Conservation (phyloP, 2,888 invertebrate genomes). For the Megamerina dolium region DNA sequence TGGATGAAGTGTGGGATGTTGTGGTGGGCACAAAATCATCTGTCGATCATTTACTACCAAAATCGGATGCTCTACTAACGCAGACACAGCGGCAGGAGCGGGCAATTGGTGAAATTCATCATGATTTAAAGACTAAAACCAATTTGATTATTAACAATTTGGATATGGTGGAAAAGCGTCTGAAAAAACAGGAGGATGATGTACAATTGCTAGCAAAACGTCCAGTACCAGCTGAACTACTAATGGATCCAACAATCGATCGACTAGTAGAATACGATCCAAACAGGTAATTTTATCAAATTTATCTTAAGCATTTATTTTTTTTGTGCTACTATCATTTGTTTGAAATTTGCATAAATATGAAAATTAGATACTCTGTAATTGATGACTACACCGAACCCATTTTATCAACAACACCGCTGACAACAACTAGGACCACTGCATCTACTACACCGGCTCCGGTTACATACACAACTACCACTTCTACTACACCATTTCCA, state of each 20-base stretch:
- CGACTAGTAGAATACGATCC: slow-evolving; percentile 73
- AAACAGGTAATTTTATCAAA: slow-evolving; percentile 52
- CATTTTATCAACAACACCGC: slow-evolving; percentile 27
- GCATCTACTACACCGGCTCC: slow-evolving; percentile 34
- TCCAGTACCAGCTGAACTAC: slow-evolving; percentile 67
- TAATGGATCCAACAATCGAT: slow-evolving; percentile 73
- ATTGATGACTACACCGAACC: slow-evolving; percentile 44
- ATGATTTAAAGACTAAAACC: slow-evolving; percentile 72
- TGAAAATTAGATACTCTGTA: slow-evolving; percentile 39
- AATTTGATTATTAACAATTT: slow-evolving; percentile 83
- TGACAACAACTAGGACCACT: slow-evolving; percentile 33
- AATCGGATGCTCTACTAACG: slow-evolving; percentile 77
- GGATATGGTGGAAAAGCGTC: slow-evolving; percentile 75
- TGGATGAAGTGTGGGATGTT: slow-evolving; percentile 88
- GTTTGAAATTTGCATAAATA: slow-evolving; percentile 3
- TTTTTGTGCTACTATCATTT: not conserved
- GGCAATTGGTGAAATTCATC: slow-evolving; percentile 80
- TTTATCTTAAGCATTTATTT: not conserved
- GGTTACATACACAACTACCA: slow-evolving; percentile 25
- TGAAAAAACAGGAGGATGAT: slow-evolving; percentile 81
- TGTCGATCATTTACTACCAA: slow-evolving; percentile 77
- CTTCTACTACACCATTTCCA: slow-evolving; percentile 29
- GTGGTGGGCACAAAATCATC: slow-evolving; percentile 84
- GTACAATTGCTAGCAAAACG: slow-evolving; percentile 71
- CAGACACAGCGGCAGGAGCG: slow-evolving; percentile 82